These are phyloP conservation scores for Lagopus muta DNA, from an alignment of 2,113 vertebrate species.

Conservation along the genomic window DNA sequence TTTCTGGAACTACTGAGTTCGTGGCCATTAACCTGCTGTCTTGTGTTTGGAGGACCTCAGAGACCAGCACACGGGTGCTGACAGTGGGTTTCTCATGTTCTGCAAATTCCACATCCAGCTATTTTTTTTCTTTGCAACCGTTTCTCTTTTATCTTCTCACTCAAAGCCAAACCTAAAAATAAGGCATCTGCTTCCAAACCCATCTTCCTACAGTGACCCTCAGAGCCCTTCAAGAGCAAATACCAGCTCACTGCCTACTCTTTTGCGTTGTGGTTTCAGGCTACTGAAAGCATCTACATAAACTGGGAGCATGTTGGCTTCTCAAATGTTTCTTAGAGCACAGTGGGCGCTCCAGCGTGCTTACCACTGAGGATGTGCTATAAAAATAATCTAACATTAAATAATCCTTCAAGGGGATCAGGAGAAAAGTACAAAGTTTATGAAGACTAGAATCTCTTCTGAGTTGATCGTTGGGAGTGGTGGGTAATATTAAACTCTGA, in stretches of 20 bases:
- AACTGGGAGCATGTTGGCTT: background rate
- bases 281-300: background rate
- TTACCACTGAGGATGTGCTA: fast-evolving
- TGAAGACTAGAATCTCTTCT: background rate
- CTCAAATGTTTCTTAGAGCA: background rate
- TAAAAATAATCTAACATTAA: background rate
- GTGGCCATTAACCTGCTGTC: background rate
- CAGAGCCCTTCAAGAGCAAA: background rate
- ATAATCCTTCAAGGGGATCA: background rate
- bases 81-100: background rate
- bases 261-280: too few relatives aligned
- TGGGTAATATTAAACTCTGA: background rate
- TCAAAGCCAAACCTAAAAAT: background rate
- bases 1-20: background rate
- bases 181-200: background rate
- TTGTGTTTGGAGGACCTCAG: background rate
- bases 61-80: background rate
- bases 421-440: background rate
- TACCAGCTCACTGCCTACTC: fast-evolving
- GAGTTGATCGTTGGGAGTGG: background rate
- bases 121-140: background rate
- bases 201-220: background rate
- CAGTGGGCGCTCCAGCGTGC: background rate
- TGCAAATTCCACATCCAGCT: background rate
- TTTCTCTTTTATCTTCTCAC: background rate